These are phyloP conservation scores for Phrynosoma platyrhinos DNA, from an alignment of 2,113 vertebrate genomes.

Conservation along the genomic window DNA sequence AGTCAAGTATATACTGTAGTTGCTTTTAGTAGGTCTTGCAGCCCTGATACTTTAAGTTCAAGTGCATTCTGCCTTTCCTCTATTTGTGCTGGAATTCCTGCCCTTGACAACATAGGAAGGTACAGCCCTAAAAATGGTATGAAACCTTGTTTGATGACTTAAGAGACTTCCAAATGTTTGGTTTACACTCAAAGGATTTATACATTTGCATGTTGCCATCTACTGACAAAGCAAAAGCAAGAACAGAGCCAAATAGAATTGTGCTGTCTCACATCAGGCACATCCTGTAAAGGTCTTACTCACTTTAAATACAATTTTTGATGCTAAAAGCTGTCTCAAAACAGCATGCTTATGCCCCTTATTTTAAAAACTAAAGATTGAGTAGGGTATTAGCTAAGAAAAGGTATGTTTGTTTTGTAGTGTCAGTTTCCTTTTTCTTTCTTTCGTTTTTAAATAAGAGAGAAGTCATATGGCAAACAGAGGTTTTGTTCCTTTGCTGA, in stretches of 20 bases:
- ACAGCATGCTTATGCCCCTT: background rate
- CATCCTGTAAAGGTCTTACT: background rate
- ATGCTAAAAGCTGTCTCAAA: background rate
- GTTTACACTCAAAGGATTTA: background rate
- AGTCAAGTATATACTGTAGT: background rate
- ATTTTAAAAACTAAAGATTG: background rate
- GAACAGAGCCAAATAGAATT: background rate
- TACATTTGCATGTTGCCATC: background rate
- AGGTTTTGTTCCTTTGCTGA: background rate
- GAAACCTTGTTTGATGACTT: background rate
- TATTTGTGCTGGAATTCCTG: too few relatives aligned
- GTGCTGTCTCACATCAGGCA: background rate
- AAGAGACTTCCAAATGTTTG: background rate
- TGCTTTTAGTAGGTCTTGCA: background rate
- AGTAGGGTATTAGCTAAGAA: background rate
- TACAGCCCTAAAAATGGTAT: background rate
- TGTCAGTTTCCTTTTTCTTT: too few relatives aligned
- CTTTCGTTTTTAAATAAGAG: background rate
- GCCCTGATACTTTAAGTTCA: background rate
- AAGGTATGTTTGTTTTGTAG: too few relatives aligned
- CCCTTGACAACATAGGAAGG: background rate
- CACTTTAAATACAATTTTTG: background rate
- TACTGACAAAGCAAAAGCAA: background rate
- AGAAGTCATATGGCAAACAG: background rate
- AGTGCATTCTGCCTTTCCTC: background rate